phyloP scores from a whole-genome alignment of 2,888 invertebrate species.

The Adelognathus sp. region DNA sequence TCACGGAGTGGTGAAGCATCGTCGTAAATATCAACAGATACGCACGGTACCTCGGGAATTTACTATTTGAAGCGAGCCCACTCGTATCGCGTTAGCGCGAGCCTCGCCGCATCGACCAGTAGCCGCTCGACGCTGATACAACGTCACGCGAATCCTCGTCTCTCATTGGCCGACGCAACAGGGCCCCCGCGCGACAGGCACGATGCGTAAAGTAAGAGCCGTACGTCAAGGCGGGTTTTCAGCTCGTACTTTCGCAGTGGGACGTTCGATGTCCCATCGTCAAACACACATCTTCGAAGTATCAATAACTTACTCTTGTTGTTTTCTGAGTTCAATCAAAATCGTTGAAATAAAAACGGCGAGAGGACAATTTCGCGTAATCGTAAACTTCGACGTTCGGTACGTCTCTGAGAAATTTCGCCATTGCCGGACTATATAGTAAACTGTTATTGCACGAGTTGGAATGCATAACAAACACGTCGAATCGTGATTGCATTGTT shows the following conservation, averaged over 20 bases:
- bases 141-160: constrained; percentile 20
- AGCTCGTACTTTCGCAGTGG: background rate
- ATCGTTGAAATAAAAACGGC: background rate
- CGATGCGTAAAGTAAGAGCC: background rate
- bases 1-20: background rate
- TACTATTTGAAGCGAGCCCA: constrained; percentile 42
- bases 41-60: constrained; percentile 21
- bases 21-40: constrained; percentile 2
- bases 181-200: background rate
- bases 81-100: constrained; percentile 11
- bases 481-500: background rate
- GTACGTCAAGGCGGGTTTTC: constrained; percentile 36
- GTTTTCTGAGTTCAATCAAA: background rate
- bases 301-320: background rate
- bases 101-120: constrained; percentile 32
- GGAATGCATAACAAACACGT: background rate
- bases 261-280: constrained; percentile 32
- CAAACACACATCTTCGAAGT: background rate
- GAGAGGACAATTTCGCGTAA: background rate
- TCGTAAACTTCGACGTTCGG: background rate
- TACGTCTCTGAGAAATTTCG: background rate
- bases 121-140: constrained; percentile 20
- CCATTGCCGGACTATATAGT: background rate
- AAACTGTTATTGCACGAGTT: background rate
- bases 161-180: constrained; percentile 39